Evolutionary conservation across 2,888 invertebrate species (phyloP), one percentile per base, ranked within the genome.

Genomic region (Phlogophora meticulosa): DNA sequence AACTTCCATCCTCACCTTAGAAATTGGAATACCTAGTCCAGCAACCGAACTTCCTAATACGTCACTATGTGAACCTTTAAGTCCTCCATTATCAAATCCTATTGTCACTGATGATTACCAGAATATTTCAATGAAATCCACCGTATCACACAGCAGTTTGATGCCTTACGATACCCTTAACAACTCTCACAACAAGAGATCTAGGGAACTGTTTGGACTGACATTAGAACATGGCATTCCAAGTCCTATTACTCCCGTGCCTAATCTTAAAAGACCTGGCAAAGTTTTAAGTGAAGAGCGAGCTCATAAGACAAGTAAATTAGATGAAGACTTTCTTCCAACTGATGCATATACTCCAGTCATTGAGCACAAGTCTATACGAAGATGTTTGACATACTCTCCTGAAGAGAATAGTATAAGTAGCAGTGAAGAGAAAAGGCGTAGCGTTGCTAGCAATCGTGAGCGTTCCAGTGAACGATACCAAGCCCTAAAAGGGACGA

Each of bases 331-430:
- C 43, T 89, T 95, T 17, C 72, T 93, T 17, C 87, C 90, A 32
- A 86, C 79, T 70, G 93, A 94, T 66, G 88, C 85, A 0, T 91
- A 88, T 43, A 96, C 96, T 46, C 96, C 96, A 1, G 88, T 95
- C 0, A 94, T 95, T 59, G 96, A 95, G 73, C 93, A 95, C 61
- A 94, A 93, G 64, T 94, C 95, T 13, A 93, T 94, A 7, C 94
- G 96, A 82, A 92, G 96, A 64, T 96, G 96, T 83, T 85, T 96
- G 9, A 96, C 96, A 13, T 96, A 96, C 86, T 96, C 96, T 17
- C 96, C 96, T 11, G 96, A 96, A 63, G 95, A 95, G 60, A 89
- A 88, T 43, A 95, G 95, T 66, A 94, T 95, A 49, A 93, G 88
- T 36, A 96, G 96, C 51, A 96, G 93, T 60, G 95, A 96, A 68